Evolutionary conservation across 2,888 invertebrate species (phyloP).

Genomic region (Agonopterix subpropinquella): DNA sequence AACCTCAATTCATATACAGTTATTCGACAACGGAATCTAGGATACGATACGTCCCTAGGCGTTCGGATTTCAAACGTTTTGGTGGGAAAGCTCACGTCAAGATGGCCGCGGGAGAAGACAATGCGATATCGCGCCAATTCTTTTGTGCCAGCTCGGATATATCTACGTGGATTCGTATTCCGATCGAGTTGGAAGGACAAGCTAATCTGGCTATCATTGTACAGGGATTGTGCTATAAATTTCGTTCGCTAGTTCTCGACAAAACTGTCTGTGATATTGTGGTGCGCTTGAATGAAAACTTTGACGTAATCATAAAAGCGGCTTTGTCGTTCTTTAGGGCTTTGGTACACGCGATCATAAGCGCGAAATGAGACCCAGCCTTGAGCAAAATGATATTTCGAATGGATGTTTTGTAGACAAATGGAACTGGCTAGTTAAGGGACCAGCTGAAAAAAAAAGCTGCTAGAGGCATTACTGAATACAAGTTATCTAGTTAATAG

Average conservation of each 20-base stretch:
- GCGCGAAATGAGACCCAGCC: neutral
- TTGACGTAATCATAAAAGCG: too few species aligned
- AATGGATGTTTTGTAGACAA: too few species aligned
- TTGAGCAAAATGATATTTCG: neutral
- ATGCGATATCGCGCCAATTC: constrained; percentile 66
- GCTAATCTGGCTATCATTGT: constrained; percentile 57
- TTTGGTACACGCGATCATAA: too few species aligned
- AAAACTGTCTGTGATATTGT: neutral
- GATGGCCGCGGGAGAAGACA: constrained; percentile 51
- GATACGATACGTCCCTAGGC: constrained; percentile 44
- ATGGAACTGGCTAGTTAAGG: too few species aligned
- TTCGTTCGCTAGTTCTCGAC: constrained; percentile 11
- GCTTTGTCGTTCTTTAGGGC: too few species aligned
- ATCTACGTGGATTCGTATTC: constrained; percentile 52
- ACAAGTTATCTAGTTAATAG: too few species aligned
- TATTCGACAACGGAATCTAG: neutral
- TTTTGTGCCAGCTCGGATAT: constrained; percentile 61
- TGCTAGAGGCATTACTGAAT: too few species aligned
- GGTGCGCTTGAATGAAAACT: neutral
- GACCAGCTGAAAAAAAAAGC: too few species aligned
- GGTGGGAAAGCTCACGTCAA: constrained; percentile 43
- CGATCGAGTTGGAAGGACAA: constrained; percentile 54
- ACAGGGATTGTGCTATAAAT: constrained; percentile 32
- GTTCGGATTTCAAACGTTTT: constrained; percentile 64
- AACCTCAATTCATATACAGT: constrained; percentile 7